A percentile compares a stretch with the other conserved stretches of the same genome.
These are phyloP conservation scores for Xiphophorus maculatus DNA, from an alignment of 2,113 vertebrate species.

Conservation along the genomic window DNA sequence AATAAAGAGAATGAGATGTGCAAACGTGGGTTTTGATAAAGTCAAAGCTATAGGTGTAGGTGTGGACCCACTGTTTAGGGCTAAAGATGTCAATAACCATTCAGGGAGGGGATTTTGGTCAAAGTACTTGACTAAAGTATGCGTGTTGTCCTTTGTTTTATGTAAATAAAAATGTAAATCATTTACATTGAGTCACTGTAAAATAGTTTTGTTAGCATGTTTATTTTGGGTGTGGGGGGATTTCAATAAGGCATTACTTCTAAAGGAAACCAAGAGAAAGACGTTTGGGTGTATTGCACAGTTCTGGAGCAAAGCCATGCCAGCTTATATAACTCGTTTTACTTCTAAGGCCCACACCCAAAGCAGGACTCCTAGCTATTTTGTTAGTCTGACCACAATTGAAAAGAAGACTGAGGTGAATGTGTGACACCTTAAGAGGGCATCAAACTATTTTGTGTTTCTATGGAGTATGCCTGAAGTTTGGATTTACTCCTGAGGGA, in stretches of 20 bases:
- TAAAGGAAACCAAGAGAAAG: constrained; percentile 4
- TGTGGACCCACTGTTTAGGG: constrained; percentile 26
- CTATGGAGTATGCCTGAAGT: not conserved
- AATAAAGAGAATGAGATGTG: not conserved
- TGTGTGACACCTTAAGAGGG: not conserved
- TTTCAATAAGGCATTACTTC: constrained; percentile 18
- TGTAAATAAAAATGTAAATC: constrained; percentile 39
- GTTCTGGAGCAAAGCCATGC: constrained; percentile 14
- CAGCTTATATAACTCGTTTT: constrained; percentile 37
- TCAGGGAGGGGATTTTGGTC: constrained; percentile 12
- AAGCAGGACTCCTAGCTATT: constrained; percentile 17
- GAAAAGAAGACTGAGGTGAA: constrained; percentile 37
- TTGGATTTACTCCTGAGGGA: not conserved
- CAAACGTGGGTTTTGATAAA: not conserved
- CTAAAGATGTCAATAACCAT: constrained; percentile 32
- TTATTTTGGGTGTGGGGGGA: not conserved
- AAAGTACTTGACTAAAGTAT: not conserved
- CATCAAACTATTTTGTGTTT: constrained; percentile 19
- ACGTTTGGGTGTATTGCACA: not conserved
- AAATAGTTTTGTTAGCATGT: not conserved
- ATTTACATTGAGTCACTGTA: constrained; percentile 7
- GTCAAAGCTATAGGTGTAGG: not conserved
- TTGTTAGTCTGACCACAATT: constrained; percentile 34
- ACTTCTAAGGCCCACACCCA: constrained; percentile 44
- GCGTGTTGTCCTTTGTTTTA: not conserved